Conservation (phyloP, 2,113 vertebrate genomes). For the Saimiri boliviensis region DNA sequence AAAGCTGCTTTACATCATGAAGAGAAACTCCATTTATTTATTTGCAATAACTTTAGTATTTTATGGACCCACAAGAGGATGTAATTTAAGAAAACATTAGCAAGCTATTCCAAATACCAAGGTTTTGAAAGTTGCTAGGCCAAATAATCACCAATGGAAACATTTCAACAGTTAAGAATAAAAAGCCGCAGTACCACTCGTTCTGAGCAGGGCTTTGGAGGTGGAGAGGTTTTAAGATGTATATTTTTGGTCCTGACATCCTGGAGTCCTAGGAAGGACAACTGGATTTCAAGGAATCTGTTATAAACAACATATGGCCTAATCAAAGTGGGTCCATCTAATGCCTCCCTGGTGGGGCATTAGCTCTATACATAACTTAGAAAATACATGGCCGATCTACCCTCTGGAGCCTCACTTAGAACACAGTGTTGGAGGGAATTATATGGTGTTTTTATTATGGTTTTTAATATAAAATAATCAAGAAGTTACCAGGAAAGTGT, state of each 20-base stretch:
- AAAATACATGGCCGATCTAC: slow-evolving; percentile 19
- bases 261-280: slow-evolving; percentile 51
- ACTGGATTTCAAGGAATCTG: slow-evolving; percentile 56
- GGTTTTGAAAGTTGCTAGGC: slow-evolving; percentile 72
- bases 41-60: slow-evolving; percentile 87
- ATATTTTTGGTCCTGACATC: slow-evolving; percentile 60
- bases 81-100: slow-evolving; percentile 88
- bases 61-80: slow-evolving; percentile 84
- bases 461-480: slow-evolving; percentile 63
- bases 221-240: slow-evolving; percentile 51
- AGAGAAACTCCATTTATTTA: slow-evolving; percentile 86
- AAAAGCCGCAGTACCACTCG: slow-evolving; percentile 14
- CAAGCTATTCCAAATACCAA: slow-evolving; percentile 81
- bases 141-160: slow-evolving; percentile 75
- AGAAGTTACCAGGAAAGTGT: slow-evolving; percentile 57
- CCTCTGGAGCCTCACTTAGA: slow-evolving; percentile 53
- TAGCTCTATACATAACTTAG: slow-evolving; percentile 52
- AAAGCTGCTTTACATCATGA: slow-evolving; percentile 87
- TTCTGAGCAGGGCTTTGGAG: slow-evolving; percentile 59
- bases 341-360: slow-evolving; percentile 44
- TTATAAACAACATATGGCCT: slow-evolving; percentile 59
- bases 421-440: slow-evolving; percentile 57
- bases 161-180: slow-evolving; percentile 72
- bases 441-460: slow-evolving; percentile 57
- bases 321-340: slow-evolving; percentile 27